phyloP scores from a whole-genome alignment of 2,797 vertebrate genomes.

The Dryobates pubescens region DNA sequence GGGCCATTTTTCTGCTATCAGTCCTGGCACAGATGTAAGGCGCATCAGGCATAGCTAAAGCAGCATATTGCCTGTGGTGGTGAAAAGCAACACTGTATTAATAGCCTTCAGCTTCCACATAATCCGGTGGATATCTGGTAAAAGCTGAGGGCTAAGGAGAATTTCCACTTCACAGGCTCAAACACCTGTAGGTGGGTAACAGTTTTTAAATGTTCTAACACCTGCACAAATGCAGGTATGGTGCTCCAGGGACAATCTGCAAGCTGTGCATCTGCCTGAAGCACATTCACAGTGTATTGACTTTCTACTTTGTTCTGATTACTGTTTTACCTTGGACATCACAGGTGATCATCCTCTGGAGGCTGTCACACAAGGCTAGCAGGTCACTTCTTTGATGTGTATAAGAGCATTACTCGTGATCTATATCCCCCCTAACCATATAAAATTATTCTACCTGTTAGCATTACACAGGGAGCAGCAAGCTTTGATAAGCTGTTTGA shows the following conservation, averaged over 20 bases:
- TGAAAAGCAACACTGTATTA: background rate
- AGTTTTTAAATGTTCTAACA: background rate
- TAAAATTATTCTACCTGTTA: background rate
- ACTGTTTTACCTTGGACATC: background rate
- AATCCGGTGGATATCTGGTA: background rate
- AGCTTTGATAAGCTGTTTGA: conserved; percentile 17
- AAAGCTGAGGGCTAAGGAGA: background rate
- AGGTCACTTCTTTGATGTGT: background rate
- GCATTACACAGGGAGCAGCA: background rate
- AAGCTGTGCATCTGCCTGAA: background rate
- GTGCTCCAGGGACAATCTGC: background rate
- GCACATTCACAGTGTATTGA: background rate
- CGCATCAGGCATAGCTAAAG: background rate
- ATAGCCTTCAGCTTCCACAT: background rate
- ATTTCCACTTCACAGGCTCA: background rate
- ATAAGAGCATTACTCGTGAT: background rate
- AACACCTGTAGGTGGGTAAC: background rate
- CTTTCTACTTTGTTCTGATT: background rate
- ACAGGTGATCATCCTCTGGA: background rate
- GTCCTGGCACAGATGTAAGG: background rate
- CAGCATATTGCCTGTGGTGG: background rate
- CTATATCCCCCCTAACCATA: background rate
- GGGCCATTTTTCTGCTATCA: background rate
- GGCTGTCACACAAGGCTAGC: background rate
- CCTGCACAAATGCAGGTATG: background rate